Conservation (phyloP, 2,888 invertebrate species). For the Hypomecis punctinalis region DNA sequence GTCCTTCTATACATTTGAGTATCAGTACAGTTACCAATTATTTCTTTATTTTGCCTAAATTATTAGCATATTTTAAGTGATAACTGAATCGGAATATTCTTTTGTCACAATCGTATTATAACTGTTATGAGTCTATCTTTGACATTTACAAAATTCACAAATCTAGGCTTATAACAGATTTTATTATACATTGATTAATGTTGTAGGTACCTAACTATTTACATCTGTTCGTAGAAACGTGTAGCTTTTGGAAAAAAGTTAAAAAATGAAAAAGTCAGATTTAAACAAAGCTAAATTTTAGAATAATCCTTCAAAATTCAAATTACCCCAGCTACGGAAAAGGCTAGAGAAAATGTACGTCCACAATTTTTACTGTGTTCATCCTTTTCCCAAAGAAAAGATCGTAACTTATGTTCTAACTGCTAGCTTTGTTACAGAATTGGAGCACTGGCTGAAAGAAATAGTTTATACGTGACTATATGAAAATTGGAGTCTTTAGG, state of each 20-base stretch:
- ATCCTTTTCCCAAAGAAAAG: slow-evolving; percentile 25
- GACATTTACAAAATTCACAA: too few species aligned
- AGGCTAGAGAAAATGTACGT: slow-evolving; percentile 20
- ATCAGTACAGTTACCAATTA: not conserved
- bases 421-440: slow-evolving; percentile 27
- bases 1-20: not conserved
- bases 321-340: not conserved
- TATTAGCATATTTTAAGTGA: too few species aligned
- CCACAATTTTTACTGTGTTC: slow-evolving; percentile 23
- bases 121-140: too few species aligned
- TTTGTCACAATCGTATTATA: too few species aligned
- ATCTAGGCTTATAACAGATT: too few species aligned
- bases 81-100: too few species aligned
- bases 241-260: too few species aligned
- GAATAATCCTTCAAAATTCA: slow-evolving; percentile 6
- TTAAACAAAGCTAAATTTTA: not conserved
- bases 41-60: too few species aligned
- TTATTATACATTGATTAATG: too few species aligned
- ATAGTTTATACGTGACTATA: slow-evolving; percentile 32
- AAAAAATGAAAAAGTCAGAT: not conserved
- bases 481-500: slow-evolving; percentile 22
- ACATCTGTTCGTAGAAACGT: too few species aligned
- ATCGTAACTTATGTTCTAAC: slow-evolving; percentile 29
- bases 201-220: too few species aligned
- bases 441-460: slow-evolving; percentile 27